A percentile compares a stretch with the other conserved stretches of the same genome.
Evolutionary conservation across 2,888 invertebrate genomes (phyloP).

Genomic region (Erynnis tages): DNA sequence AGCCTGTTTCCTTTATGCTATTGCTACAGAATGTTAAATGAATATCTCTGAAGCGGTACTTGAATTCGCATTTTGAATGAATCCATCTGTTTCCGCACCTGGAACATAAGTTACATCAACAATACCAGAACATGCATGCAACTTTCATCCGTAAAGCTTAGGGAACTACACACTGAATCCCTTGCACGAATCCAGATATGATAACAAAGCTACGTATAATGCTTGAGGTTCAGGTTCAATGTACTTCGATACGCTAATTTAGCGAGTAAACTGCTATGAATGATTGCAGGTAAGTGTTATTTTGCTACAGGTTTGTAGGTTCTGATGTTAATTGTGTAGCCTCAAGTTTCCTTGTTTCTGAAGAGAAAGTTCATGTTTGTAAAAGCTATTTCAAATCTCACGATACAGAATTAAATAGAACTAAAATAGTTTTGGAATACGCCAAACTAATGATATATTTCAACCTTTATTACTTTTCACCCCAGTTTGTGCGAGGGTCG

Average conservation of each 20-base stretch:
- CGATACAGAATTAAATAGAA: neutral
- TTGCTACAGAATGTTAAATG: too few relatives aligned
- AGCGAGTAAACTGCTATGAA: constrained; percentile 36
- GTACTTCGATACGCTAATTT: constrained; percentile 38
- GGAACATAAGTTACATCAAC: constrained; percentile 5
- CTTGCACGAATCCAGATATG: constrained; percentile 3
- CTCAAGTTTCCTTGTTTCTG: constrained; percentile 30
- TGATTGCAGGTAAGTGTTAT: constrained; percentile 37
- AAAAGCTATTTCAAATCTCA: neutral
- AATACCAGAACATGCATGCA: constrained; percentile 3
- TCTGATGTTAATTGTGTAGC: constrained; percentile 32
- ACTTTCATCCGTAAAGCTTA: constrained; percentile 9
- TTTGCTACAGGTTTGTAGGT: constrained; percentile 27
- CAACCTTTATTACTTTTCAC: neutral
- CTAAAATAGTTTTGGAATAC: neutral
- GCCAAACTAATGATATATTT: neutral
- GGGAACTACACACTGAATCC: constrained; percentile 8
- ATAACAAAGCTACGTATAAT: constrained; percentile 22
- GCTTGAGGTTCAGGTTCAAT: constrained; percentile 36
- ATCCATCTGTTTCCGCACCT: constrained; percentile 15
- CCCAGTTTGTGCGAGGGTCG: neutral
- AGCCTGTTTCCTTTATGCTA: too few relatives aligned
- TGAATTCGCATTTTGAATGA: constrained; percentile 6
- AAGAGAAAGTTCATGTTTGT: constrained; percentile 6
- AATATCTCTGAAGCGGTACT: constrained; percentile 7